These are phyloP conservation scores for Onychostoma macrolepis DNA, from an alignment of 2,113 vertebrate genomes.

Conservation along the genomic window DNA sequence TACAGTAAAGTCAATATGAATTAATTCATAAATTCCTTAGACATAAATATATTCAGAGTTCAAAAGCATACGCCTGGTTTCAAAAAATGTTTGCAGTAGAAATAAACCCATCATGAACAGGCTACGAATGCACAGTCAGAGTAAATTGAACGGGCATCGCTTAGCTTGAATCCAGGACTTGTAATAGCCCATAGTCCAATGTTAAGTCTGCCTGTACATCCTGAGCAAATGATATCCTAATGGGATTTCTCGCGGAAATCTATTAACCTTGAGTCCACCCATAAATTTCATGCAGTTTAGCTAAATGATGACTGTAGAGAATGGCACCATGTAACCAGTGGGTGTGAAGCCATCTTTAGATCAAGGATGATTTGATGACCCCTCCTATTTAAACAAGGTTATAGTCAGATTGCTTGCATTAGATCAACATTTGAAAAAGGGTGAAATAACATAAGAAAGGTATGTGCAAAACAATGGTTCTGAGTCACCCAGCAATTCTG, in stretches of 20 bases:
- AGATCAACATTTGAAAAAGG: conserved; percentile 28
- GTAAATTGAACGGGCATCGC: conserved; percentile 19
- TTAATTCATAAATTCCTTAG: background rate
- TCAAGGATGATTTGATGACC: conserved; percentile 46
- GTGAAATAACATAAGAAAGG: background rate
- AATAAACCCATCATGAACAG: background rate
- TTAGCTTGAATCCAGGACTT: conserved; percentile 33
- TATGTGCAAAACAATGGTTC: background rate
- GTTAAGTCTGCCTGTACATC: conserved; percentile 44
- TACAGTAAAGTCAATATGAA: background rate
- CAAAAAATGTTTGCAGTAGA: background rate
- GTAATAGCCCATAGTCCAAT: conserved; percentile 32
- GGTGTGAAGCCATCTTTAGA: conserved; percentile 23
- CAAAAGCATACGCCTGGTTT: background rate
- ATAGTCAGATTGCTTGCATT: conserved; percentile 7
- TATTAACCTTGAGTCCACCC: conserved; percentile 50
- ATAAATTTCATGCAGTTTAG: conserved; percentile 46
- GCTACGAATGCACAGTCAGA: background rate
- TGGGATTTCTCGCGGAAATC: conserved; percentile 49
- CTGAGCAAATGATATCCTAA: conserved; percentile 44
- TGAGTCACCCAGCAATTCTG: background rate
- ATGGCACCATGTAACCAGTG: conserved; percentile 15
- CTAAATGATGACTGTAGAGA: conserved; percentile 46
- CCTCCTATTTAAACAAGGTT: conserved; percentile 40
- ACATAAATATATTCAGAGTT: background rate